Evolutionary conservation across 2,888 invertebrate species (phyloP), one percentile per base, ranked within the genome.

Genomic region (Conops quadrifasciatus): DNA sequence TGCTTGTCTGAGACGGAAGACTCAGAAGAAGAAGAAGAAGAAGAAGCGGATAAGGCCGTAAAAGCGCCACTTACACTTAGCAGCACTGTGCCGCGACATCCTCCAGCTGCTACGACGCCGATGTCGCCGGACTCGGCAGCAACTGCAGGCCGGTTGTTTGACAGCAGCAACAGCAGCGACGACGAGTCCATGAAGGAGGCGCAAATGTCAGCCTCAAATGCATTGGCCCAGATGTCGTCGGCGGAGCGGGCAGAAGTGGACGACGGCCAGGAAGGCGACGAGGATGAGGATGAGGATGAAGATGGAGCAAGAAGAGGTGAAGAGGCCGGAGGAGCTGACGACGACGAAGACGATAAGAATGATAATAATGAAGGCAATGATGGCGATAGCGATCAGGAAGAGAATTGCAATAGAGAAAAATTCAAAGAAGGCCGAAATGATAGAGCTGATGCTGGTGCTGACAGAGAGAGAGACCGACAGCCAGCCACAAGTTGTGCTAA

Each of bases 141-240:
- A 72, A 81, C 80, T 65, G 82, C 83, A 9, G 83, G 82, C 2
- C 84, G 82, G 75, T 78, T 83, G 74, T 84, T 83, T 72, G 84
- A 83, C 71, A 83, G 81, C 78, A 84, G 84, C 78, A 82, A 81
- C 74, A 83, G 83, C 76, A 83, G 82, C 77, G 83, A 83, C 66
- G 84, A 78, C 66, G 77, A 77, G 21, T 80, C 80, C 21, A 80
- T 82, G 82, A 82, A 82, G 56, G 80, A 83, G 75, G 80, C 84
- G 19, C 82, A 83, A 74, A 77, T 82, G 77, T 80, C 82, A 24
- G 82, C 82, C 21, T 79, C 80, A 2, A 78, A 83, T 69, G 82
- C 81, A 11, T 75, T 82, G 73, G 81, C 81, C 59, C 81, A 81
- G 75, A 82, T 82, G 73, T 36, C 36, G n/a, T 71, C 71, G 30